Evolutionary conservation across 2,888 invertebrate genomes (phyloP).

Genomic region (Phyto melanocephala): DNA sequence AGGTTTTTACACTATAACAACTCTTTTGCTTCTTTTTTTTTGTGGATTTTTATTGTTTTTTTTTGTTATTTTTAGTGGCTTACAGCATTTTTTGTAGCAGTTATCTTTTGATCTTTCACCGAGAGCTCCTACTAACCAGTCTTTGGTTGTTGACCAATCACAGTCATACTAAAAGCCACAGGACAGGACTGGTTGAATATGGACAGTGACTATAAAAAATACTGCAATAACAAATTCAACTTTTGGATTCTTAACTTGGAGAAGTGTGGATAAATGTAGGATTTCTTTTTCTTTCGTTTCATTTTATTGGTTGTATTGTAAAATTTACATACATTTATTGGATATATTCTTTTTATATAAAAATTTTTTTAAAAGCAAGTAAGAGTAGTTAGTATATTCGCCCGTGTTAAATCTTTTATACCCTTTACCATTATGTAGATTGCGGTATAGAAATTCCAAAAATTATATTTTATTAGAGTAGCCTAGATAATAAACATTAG

Average conservation of each 20-base stretch:
- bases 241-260: neutral
- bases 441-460: too few relatives aligned
- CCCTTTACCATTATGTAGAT: too few relatives aligned
- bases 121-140: conserved; percentile 54
- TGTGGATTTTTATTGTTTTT: neutral
- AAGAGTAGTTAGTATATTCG: too few relatives aligned
- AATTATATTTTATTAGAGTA: too few relatives aligned
- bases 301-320: neutral
- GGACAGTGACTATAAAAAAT: conserved; percentile 11
- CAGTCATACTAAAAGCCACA: conserved; percentile 24
- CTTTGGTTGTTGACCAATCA: conserved; percentile 54
- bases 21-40: neutral
- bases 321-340: neutral
- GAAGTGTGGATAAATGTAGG: neutral
- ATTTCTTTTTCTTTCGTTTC: conserved; percentile 2
- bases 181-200: neutral
- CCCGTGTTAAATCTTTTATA: too few relatives aligned
- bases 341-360: too few relatives aligned
- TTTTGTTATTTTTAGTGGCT: conserved; percentile 21
- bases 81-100: conserved; percentile 48
- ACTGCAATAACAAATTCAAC: neutral
- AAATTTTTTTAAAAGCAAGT: too few relatives aligned
- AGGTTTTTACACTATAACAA: conserved; percentile 21
- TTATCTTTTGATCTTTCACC: conserved; percentile 66
- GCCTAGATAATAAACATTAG: too few relatives aligned